Base-by-base conservation (phyloP, 2,113 vertebrate species). In the Sylvilagus bachmani region DNA sequence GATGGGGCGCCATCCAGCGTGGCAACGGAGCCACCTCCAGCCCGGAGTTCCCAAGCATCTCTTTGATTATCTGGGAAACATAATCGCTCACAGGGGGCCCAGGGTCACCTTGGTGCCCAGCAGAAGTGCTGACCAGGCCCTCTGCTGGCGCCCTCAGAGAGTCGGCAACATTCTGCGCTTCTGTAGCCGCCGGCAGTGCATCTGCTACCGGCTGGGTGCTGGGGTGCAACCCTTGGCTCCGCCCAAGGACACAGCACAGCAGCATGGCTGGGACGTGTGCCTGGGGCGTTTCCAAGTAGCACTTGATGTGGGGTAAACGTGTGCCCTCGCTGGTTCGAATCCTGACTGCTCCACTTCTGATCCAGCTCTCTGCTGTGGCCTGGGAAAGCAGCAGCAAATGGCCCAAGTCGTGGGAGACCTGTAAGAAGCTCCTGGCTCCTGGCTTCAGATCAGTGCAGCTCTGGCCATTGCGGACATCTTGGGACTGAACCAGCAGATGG, bases 11-110 rank as follows among this genome's bases (percentile, higher is more conserved):
- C 10, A 13, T 6, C 36, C 36, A 17, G 5, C 0, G 1, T 10
- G 21, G 33, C 14, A 1, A 11, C 0, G 0, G 9, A 7, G 0
- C 11, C 2, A 2, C 24, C 13, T 53, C 5, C 0, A 3, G 61
- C 5, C 16, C 27, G 22, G 0, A 0, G 21, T 4, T 17, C 2
- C 10, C 22, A 27, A 0, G 4, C 10, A 19, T 58, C 5, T 13
- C 8, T 21, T 6, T 67, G 38, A n/a, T 21, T 53, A 27, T 62
- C 24, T 33, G 19, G 16, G 6, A 58, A 16, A 5, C 33, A 24
- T 16, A 7, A 44, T 44, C 6, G 38, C 38, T 1, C 38, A 44
- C 38, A 14, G 0, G 1, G 0, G 0, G 11, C 6, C 38, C 27
- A 16, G 16, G 61, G 11, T 0, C 22, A 12, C n/a, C 36, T 12